Evolutionary conservation across 1,140 invertebrate species (phyloP).

Genomic region (Rhopalosiphum padi): DNA sequence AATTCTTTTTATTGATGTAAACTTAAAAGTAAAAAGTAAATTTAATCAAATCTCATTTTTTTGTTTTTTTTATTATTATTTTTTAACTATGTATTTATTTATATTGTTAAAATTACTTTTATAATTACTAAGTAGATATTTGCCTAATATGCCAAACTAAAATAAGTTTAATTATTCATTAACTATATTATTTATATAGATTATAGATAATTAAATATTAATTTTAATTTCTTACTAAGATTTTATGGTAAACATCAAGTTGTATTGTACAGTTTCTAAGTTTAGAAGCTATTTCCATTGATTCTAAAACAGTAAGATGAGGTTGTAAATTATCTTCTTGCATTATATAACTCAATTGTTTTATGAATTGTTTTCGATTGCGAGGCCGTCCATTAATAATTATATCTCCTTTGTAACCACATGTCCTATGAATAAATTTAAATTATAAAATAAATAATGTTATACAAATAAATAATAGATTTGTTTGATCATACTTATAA

Average conservation of each 20-base stretch:
- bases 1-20: background rate
- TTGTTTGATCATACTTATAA: slow-evolving; percentile 76
- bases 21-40: background rate
- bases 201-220: background rate
- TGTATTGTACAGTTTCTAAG: background rate
- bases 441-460: background rate
- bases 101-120: too few relatives aligned
- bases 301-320: slow-evolving; percentile 80
- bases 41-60: background rate
- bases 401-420: slow-evolving; percentile 48
- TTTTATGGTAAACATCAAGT: background rate
- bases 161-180: background rate
- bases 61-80: background rate
- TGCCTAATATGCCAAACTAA: too few relatives aligned
- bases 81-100: too few relatives aligned
- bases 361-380: slow-evolving; percentile 66
- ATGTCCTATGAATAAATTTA: slow-evolving; percentile 12
- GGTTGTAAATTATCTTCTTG: slow-evolving; percentile 85
- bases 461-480: background rate
- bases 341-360: slow-evolving; percentile 88
- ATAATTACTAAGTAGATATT: background rate
- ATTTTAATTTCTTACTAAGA: slow-evolving; percentile 52
- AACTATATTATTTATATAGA: background rate
- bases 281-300: slow-evolving; percentile 75
- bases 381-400: slow-evolving; percentile 35